Evolutionary conservation across 37 sponge, comb jelly and placozoan genomes (phyloP), one percentile per base, ranked within the genome.

Genomic region (Agelas oroides): DNA sequence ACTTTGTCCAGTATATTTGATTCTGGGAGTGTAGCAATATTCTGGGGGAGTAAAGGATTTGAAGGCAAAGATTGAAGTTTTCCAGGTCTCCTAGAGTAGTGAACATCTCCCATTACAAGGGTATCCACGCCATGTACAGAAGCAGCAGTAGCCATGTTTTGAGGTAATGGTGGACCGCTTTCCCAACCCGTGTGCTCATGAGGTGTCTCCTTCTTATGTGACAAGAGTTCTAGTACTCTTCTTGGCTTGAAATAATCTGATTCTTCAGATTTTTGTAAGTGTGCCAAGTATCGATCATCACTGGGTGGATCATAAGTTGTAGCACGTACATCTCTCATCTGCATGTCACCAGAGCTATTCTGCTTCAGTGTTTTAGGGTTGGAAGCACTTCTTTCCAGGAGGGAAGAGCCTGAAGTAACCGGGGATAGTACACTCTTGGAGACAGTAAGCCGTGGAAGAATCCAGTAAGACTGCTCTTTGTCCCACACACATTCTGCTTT

Each of bases 201-300:
- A 21, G 30, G 6, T 31, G 27, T 24, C 15, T 61, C 60, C 40
- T 30, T 59, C 2, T 68, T 37, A 53, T 85, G 76, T 23, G 77
- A 70, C 3, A 96, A 61, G 2, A 96, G 76, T 36, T 93, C 89
- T 12, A 72, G 69, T 40, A 92, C 92, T 55, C 97, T 80, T 74
- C 86, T 91, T 0, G 94, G 86, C 54, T 90, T 96, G 87, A 96
- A 96, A 66, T 96, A 94, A 25, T 88, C 87, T 8, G 87, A 60
- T 25, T 85, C 73, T 20, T 75, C 73, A 0, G 31, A 67, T 19
- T 59, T 85, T 25, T 67, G 70, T 30, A 87, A 70, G 2, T 71
- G 69, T 1, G n/a, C 19, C 6, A 84, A 84, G 28, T 61, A 63
- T 6, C 58, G 62, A 33, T 84, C 89, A 33, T 88, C 89, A 5